These are phyloP conservation scores for Synanthedon tipuliformis DNA, from an alignment of 2,888 invertebrate genomes.

Conservation along the genomic window DNA sequence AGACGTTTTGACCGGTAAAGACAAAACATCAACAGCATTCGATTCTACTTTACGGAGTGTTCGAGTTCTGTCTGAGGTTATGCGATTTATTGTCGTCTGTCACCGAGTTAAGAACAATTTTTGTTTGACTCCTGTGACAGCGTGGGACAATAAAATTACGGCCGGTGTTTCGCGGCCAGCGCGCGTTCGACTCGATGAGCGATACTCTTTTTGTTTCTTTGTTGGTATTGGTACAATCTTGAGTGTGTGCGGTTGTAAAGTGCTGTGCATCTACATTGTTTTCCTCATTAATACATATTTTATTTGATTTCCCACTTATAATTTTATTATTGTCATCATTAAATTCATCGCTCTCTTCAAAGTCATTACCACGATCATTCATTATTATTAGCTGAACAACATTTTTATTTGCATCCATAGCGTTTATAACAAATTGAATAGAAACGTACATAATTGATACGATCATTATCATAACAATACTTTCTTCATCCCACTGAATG, in stretches of 20 bases:
- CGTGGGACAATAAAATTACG: slow-evolving; percentile 59
- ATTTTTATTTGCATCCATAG: neutral
- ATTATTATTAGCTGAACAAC: neutral
- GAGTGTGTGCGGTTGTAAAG: neutral
- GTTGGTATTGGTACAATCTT: neutral
- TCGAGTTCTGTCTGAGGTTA: slow-evolving; percentile 24
- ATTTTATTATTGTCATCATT: neutral
- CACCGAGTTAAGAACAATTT: slow-evolving; percentile 44
- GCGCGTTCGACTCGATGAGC: slow-evolving; percentile 53
- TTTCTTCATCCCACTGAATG: slow-evolving; percentile 14
- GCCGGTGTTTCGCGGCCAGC: slow-evolving; percentile 47
- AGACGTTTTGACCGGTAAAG: slow-evolving; percentile 18
- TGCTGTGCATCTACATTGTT: neutral
- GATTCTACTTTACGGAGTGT: slow-evolving; percentile 43
- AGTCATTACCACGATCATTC: neutral
- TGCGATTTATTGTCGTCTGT: slow-evolving; percentile 37
- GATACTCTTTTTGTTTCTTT: slow-evolving; percentile 31
- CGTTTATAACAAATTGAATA: slow-evolving; percentile 16
- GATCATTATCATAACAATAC: slow-evolving; percentile 32
- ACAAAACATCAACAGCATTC: slow-evolving; percentile 53
- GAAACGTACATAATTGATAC: slow-evolving; percentile 30
- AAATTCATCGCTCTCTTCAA: neutral
- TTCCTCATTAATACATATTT: neutral
- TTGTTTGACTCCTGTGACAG: slow-evolving; percentile 27
- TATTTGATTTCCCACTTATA: neutral